phyloP scores from a whole-genome alignment of 2,888 invertebrate genomes.

The Cosmia pyralina region DNA sequence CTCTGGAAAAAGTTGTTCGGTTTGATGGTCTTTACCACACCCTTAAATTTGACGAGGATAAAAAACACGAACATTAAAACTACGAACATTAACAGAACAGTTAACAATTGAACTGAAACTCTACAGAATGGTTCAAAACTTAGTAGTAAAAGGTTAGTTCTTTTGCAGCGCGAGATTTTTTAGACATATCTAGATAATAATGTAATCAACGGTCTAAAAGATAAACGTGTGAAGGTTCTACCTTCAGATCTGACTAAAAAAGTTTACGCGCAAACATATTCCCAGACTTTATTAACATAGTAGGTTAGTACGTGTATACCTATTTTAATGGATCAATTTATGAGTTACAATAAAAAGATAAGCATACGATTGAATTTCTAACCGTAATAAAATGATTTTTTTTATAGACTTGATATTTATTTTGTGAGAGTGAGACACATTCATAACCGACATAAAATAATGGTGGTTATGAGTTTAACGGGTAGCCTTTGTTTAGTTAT shows the following conservation, averaged over 20 bases:
- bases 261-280: constrained; percentile 10
- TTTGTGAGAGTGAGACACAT: not conserved
- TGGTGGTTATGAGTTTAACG: constrained; percentile 19
- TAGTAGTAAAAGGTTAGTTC: no score
- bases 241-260: not conserved
- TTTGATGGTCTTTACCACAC: no score
- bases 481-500: constrained; percentile 24
- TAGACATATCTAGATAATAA: no score
- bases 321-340: constrained; percentile 31
- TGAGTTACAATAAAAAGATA: constrained; percentile 42
- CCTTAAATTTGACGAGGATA: no score
- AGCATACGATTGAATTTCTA: constrained; percentile 36
- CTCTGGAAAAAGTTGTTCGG: no score
- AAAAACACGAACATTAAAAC: no score
- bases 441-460: constrained; percentile 1
- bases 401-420: constrained; percentile 3
- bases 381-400: not conserved
- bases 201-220: not conserved
- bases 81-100: no score
- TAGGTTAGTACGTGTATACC: not conserved
- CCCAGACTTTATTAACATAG: not conserved
- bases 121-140: no score
- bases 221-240: not conserved
- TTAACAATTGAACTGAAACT: no score
- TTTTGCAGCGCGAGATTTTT: no score